Base-by-base conservation (phyloP, 2,113 vertebrate species). In the Podocnemis expansa region DNA sequence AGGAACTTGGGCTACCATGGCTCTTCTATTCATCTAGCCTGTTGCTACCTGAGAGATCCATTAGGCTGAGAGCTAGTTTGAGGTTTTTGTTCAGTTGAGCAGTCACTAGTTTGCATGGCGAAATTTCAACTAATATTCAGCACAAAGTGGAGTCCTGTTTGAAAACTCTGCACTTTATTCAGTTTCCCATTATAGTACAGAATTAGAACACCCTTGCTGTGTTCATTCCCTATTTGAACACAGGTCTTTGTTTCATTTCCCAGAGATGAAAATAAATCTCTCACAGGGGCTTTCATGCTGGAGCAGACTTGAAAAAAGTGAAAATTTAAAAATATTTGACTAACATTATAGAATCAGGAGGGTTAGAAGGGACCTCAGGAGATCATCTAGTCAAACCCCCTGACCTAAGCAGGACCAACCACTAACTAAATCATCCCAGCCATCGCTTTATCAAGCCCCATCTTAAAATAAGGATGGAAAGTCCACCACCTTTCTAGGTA, bases 21-120 rank as follows among this genome's bases (percentile, higher is more conserved):
- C 24, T 10, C 24, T 58, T 58, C 56, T 12, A 22, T 27, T 58
- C 56, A 58, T 25, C 10, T 45, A 27, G 24, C 41, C 41, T 41
- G 13, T 29, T 29, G 60, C 19, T 34, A 12, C 17, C 10, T 16
- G 9, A 52, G n/a, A 47, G 27, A 2, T 82, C 5, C 31, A 47
- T 5, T 54, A 0, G 1, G 51, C 2, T 0, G 0, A 63, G 54
- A 54, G 17, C 0, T 3, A 67, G 47, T 22, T 16, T n/a, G 60
- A 76, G n/a, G 7, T 22, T 63, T 34, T 13, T n/a, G 6, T 12
- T 75, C 9, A 51, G 54, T 43, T 7, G 0, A 56, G 31, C 25
- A 11, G 22, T 13, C 41, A 87, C 47, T 31, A 84, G 84, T 85
- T 24, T 91, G 6, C 25, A 13, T 2, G 4, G 45, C 63, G 80